Conservation (phyloP, 2,888 invertebrate species). For the Ashinkailepas kermadecensis region DNA sequence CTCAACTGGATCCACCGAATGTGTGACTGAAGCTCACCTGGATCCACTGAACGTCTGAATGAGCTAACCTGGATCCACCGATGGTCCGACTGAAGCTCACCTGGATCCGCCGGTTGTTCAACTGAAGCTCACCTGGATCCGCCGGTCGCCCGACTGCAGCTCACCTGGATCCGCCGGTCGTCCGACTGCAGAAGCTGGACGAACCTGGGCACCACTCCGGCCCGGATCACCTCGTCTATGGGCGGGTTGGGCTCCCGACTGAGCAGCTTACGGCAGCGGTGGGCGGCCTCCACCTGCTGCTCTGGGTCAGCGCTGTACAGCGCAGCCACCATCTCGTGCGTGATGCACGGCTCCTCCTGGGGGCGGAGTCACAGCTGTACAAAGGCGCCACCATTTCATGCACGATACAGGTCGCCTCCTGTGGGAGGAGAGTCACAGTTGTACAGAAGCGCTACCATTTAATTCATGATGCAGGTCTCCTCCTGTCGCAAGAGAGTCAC, state of each 20-base stretch:
- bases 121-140: conserved; percentile 50
- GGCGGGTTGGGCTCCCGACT: conserved; percentile 86
- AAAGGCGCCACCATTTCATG: no score
- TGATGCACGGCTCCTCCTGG: conserved; percentile 39
- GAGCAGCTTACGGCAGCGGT: conserved; percentile 76
- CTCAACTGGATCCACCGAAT: neutral
- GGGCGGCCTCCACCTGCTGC: conserved; percentile 61
- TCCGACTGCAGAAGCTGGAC: conserved; percentile 61
- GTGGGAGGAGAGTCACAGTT: no score
- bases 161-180: conserved; percentile 48
- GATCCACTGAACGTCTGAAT: conserved; percentile 40
- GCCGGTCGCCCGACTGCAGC: conserved; percentile 56
- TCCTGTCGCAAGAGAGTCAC: no score
- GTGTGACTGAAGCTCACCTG: neutral
- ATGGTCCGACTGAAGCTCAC: conserved; percentile 55
- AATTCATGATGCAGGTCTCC: no score
- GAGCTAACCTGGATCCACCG: conserved; percentile 57
- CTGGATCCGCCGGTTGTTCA: conserved; percentile 48
- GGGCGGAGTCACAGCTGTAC: no score
- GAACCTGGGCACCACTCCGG: conserved; percentile 75
- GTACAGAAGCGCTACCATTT: no score
- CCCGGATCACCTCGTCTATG: conserved; percentile 71
- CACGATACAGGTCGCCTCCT: no score
- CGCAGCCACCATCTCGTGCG: conserved; percentile 74
- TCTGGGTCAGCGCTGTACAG: conserved; percentile 58